Evolutionary conservation across 2,888 invertebrate genomes (phyloP).

Genomic region (Coenonympha arcania): DNA sequence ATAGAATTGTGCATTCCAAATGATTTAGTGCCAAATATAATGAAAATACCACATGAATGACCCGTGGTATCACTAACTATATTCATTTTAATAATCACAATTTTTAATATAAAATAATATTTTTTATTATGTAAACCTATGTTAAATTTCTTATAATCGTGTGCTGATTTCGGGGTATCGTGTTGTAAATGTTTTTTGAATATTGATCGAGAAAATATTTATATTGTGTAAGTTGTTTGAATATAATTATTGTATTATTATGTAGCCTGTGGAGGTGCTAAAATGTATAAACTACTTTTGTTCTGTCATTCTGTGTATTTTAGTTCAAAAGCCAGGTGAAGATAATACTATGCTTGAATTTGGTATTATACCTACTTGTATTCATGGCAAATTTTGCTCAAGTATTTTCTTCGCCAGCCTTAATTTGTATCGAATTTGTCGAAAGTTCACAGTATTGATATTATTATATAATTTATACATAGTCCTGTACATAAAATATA

Average conservation of each 20-base stretch:
- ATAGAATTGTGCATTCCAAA: constrained; percentile 68
- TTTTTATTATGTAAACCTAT: constrained; percentile 22
- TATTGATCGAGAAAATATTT: constrained; percentile 39
- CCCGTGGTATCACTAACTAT: constrained; percentile 42
- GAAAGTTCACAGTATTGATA: constrained; percentile 71
- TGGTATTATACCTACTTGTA: constrained; percentile 16
- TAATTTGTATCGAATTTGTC: constrained; percentile 46
- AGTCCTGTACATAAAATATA: constrained; percentile 72
- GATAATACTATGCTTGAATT: constrained; percentile 15
- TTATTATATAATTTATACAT: constrained; percentile 72
- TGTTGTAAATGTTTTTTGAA: constrained; percentile 43
- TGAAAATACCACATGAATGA: constrained; percentile 41
- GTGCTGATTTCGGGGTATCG: constrained; percentile 51
- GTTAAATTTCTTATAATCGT: constrained; percentile 41
- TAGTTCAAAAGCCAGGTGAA: constrained; percentile 41
- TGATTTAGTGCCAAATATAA: constrained; percentile 69
- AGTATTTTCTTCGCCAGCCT: constrained; percentile 27
- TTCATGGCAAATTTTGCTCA: constrained; percentile 10
- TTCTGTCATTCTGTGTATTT: constrained; percentile 49
- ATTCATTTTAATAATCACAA: constrained; percentile 58
- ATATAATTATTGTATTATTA: constrained; percentile 28
- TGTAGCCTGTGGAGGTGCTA: constrained; percentile 68
- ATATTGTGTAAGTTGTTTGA: constrained; percentile 31
- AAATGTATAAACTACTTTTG: constrained; percentile 48
- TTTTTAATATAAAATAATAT: constrained; percentile 41